These are phyloP conservation scores for Tachina grossa DNA, from an alignment of 2,888 invertebrate genomes.

Conservation along the genomic window DNA sequence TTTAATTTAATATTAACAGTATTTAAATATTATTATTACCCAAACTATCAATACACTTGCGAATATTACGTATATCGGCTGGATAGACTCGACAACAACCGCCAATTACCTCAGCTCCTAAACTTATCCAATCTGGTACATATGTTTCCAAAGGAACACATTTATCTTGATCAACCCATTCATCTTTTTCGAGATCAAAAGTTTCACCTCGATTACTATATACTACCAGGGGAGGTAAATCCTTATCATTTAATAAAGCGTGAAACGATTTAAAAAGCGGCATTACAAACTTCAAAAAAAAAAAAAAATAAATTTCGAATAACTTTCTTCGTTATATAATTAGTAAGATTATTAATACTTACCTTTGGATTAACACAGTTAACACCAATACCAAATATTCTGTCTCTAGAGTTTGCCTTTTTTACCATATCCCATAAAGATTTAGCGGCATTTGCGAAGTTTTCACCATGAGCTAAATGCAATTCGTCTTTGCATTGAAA, in stretches of 20 bases:
- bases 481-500: constrained; percentile 88
- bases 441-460: constrained; percentile 88
- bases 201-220: constrained; percentile 94
- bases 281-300: constrained; percentile 83
- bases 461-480: constrained; percentile 90
- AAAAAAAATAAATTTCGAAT: background rate
- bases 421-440: constrained; percentile 85
- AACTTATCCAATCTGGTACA: constrained; percentile 90
- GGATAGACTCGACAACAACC: constrained; percentile 96
- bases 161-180: constrained; percentile 88
- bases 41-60: constrained; percentile 82
- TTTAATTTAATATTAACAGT: constrained; percentile 47
- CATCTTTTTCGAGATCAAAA: constrained; percentile 76
- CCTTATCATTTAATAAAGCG: constrained; percentile 74
- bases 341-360: constrained; percentile 2
- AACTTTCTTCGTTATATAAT: background rate
- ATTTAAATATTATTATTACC: constrained; percentile 67
- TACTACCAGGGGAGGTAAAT: constrained; percentile 91
- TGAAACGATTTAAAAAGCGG: constrained; percentile 85
- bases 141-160: constrained; percentile 88
- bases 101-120: constrained; percentile 92
- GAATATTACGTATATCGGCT: constrained; percentile 89
- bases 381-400: constrained; percentile 92
- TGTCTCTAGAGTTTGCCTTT: constrained; percentile 85
- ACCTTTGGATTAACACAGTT: constrained; percentile 90